phyloP scores from a whole-genome alignment of 1,140 invertebrate genomes.

The Zaprionus nigranus region DNA sequence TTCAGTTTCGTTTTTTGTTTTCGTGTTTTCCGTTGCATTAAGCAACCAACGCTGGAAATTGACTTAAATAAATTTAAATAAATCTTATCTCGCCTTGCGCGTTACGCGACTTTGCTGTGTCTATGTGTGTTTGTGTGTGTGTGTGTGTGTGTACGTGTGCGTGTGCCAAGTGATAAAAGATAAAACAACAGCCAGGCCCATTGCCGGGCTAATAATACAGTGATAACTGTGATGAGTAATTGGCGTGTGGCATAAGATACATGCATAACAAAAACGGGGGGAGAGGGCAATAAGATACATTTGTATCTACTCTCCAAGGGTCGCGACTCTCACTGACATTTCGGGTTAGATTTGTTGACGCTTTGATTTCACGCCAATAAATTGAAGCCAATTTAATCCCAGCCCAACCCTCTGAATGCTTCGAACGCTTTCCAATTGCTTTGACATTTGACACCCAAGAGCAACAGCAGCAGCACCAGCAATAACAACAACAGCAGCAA shows the following conservation, averaged over 20 bases:
- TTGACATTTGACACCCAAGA: slow-evolving; percentile 72
- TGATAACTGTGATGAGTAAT: slow-evolving; percentile 37
- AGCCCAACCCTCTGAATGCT: slow-evolving; percentile 15
- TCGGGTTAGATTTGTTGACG: slow-evolving; percentile 68
- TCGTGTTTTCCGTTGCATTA: slow-evolving; percentile 49
- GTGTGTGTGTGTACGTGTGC: background rate
- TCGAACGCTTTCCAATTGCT: slow-evolving; percentile 40
- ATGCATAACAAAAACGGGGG: background rate
- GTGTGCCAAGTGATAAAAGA: slow-evolving; percentile 8
- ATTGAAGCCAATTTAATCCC: slow-evolving; percentile 71
- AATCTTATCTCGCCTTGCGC: slow-evolving; percentile 36
- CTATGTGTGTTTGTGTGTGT: background rate
- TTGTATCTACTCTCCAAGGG: slow-evolving; percentile 67
- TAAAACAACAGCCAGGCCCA: slow-evolving; percentile 7
- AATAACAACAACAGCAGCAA: slow-evolving; percentile 20
- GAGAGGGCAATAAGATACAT: slow-evolving; percentile 59
- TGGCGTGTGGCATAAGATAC: slow-evolving; percentile 8
- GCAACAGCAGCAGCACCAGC: slow-evolving; percentile 27
- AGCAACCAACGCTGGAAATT: slow-evolving; percentile 28
- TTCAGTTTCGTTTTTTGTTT: slow-evolving; percentile 60
- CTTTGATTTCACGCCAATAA: slow-evolving; percentile 77
- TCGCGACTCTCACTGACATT: slow-evolving; percentile 77
- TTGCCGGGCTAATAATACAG: slow-evolving; percentile 18
- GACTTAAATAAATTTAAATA: slow-evolving; percentile 62
- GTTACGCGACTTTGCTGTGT: slow-evolving; percentile 14